Conservation (phyloP, 2,797 vertebrate genomes). For the Betta splendens region DNA sequence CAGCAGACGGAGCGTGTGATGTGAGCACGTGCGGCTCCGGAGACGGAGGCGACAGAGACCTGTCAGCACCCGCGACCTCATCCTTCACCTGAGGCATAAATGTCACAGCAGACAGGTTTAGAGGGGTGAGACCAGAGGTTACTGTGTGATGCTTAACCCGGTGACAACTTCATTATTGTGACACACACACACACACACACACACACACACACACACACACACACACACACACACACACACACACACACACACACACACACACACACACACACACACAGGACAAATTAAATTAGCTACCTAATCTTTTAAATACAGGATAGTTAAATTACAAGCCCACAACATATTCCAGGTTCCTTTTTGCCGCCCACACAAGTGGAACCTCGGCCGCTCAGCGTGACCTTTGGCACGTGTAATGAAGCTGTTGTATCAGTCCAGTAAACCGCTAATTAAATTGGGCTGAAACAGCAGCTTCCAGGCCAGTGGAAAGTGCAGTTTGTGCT, state of each 20-base stretch:
- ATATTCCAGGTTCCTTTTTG: constrained; percentile 58
- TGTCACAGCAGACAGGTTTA: constrained; percentile 73
- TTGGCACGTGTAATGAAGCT: constrained; percentile 79
- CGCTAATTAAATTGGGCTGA: constrained; percentile 81
- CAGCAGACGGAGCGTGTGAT: constrained; percentile 9
- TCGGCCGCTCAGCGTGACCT: constrained; percentile 69
- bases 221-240: constrained; percentile 21
- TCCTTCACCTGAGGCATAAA: constrained; percentile 75
- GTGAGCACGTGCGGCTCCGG: constrained; percentile 13
- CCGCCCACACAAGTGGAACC: constrained; percentile 50
- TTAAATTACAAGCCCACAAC: constrained; percentile 63
- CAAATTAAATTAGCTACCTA: constrained; percentile 59
- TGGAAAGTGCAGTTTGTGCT: constrained; percentile 76
- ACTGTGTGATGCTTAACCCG: constrained; percentile 65
- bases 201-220: constrained; percentile 24
- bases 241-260: constrained; percentile 21
- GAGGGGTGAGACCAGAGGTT: constrained; percentile 77
- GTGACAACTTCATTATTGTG: constrained; percentile 51
- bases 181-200: constrained; percentile 12
- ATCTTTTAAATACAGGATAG: constrained; percentile 37
- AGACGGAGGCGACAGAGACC: too few relatives aligned
- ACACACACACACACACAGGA: constrained; percentile 31
- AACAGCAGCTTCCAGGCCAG: constrained; percentile 70
- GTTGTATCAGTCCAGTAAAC: constrained; percentile 76
- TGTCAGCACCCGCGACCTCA: constrained; percentile 50